Conservation (phyloP, 2,113 vertebrate species). For the Scatophagus argus region DNA sequence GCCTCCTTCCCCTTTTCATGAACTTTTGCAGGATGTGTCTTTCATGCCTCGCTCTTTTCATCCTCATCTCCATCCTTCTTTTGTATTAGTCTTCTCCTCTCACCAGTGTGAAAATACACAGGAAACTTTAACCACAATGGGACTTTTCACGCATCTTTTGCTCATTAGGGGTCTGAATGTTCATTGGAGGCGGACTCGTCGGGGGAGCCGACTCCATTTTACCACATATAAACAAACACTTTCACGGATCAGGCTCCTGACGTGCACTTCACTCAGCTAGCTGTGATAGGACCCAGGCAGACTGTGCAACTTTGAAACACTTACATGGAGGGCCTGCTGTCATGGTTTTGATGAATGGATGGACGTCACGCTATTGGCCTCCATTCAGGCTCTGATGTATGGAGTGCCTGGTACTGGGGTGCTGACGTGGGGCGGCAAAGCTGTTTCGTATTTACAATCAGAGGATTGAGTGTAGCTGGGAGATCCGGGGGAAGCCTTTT, state of each 20-base stretch:
- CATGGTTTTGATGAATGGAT: conserved; percentile 64
- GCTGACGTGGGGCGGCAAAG: conserved; percentile 60
- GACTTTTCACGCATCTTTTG: conserved; percentile 67
- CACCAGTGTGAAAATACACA: conserved; percentile 67
- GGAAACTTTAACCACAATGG: conserved; percentile 72
- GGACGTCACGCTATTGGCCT: conserved; percentile 53
- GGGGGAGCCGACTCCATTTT: conserved; percentile 31
- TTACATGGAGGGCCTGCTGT: conserved; percentile 60
- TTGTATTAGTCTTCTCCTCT: conserved; percentile 70
- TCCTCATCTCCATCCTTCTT: conserved; percentile 76
- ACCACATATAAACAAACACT: conserved; percentile 47
- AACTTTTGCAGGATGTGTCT: conserved; percentile 75
- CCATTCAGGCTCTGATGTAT: conserved; percentile 65
- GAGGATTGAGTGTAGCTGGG: conserved; percentile 51
- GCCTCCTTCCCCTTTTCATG: conserved; percentile 74
- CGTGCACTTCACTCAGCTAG: conserved; percentile 51
- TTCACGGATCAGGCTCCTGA: conserved; percentile 53
- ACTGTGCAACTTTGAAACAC: conserved; percentile 56
- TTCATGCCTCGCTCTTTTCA: conserved; percentile 74
- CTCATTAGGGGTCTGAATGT: conserved; percentile 52
- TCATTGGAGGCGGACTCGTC: conserved; percentile 27
- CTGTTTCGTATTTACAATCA: conserved; percentile 73
- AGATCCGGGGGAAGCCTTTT: conserved; percentile 48
- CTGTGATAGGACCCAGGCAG: conserved; percentile 52
- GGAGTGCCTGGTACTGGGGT: conserved; percentile 57